phyloP scores from a whole-genome alignment of 2,113 vertebrate species.

The Dromaius novaehollandiae region DNA sequence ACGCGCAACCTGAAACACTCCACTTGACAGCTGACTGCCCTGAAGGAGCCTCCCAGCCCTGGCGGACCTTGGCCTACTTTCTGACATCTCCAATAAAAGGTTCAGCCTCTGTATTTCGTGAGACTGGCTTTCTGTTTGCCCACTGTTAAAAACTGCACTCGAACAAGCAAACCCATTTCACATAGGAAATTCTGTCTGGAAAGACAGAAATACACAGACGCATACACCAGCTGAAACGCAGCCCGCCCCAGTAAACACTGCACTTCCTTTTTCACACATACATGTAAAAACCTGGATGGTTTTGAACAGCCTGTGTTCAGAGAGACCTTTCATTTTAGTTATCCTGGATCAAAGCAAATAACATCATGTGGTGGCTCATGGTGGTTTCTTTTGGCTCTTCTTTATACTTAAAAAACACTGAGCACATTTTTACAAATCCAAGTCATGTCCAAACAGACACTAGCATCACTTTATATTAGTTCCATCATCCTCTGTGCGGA shows the following conservation, averaged over 20 bases:
- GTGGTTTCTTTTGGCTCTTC: conserved; percentile 56
- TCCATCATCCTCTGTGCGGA: conserved; percentile 3
- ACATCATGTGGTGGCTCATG: not conserved
- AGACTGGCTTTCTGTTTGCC: not conserved
- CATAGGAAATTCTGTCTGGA: not conserved
- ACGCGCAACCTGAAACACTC: not conserved
- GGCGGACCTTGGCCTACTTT: not conserved
- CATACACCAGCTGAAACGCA: not conserved
- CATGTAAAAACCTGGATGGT: not conserved
- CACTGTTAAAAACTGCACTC: conserved; percentile 10
- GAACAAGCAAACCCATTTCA: conserved; percentile 17
- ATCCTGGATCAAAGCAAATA: conserved; percentile 53
- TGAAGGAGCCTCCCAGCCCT: not conserved
- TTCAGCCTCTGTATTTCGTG: not conserved
- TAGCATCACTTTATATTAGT: conserved; percentile 6
- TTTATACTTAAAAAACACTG: conserved; percentile 36
- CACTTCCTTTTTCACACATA: conserved; percentile 43
- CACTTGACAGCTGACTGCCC: not conserved
- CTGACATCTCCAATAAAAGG: not conserved
- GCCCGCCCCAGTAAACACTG: not conserved
- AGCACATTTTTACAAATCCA: conserved; percentile 8
- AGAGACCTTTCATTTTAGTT: conserved; percentile 53
- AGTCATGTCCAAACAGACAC: conserved; percentile 5
- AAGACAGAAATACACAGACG: not conserved
- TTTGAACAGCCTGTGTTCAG: conserved; percentile 21